phyloP scores from a whole-genome alignment of 2,113 vertebrate species.

The Clinocottus analis region DNA sequence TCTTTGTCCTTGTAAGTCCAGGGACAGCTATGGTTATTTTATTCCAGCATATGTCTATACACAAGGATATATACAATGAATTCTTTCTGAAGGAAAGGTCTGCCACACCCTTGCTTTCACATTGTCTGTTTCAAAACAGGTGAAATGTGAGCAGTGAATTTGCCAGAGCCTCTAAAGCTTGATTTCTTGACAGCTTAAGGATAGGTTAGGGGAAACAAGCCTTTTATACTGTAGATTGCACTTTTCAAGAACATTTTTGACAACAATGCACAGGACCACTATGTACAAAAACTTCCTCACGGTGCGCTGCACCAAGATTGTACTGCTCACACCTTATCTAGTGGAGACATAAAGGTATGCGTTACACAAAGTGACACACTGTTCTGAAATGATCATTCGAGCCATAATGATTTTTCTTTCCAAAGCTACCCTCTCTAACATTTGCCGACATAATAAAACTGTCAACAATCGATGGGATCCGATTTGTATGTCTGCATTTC shows the following conservation, averaged over 20 bases:
- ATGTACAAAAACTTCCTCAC: background rate
- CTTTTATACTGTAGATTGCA: conserved; percentile 21
- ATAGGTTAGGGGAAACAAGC: background rate
- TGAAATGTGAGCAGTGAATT: background rate
- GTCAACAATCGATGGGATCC: background rate
- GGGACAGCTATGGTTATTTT: background rate
- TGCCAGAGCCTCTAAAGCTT: background rate
- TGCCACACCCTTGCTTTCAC: background rate
- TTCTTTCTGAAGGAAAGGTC: background rate
- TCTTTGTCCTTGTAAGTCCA: background rate
- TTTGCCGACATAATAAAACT: background rate
- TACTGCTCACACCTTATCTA: background rate
- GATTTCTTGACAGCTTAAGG: conserved; percentile 34
- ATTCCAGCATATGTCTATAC: background rate
- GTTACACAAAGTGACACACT: background rate
- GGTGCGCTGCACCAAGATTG: background rate
- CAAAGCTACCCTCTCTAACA: background rate
- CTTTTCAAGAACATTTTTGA: conserved; percentile 36
- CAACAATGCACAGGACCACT: conserved; percentile 24
- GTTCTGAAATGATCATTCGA: background rate
- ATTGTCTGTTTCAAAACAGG: background rate
- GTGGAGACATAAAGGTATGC: background rate
- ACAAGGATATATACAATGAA: background rate
- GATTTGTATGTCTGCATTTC: background rate
- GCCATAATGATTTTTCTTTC: background rate